Conservation (phyloP, 2,113 vertebrate genomes). For the Nesoenas mayeri region DNA sequence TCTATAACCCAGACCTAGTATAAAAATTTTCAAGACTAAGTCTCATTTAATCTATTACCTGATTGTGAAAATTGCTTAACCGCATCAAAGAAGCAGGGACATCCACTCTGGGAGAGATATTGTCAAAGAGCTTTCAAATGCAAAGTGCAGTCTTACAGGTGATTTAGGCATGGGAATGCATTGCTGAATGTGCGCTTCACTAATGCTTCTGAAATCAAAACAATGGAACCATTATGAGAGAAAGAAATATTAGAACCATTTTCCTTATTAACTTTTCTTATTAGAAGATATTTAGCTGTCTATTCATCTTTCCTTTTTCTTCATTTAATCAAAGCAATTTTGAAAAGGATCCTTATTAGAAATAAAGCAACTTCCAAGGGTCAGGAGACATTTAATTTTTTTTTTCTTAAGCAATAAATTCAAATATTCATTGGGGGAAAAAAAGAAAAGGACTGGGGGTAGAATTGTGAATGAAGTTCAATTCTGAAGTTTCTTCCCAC, state of each 20-base stretch:
- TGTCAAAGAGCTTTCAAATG: conserved; percentile 79
- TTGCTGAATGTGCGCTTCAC: conserved; percentile 72
- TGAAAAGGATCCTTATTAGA: background rate
- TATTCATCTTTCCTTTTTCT: conserved; percentile 58
- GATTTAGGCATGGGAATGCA: conserved; percentile 69
- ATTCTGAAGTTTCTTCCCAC: background rate
- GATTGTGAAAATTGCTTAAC: conserved; percentile 74
- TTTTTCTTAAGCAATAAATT: conserved; percentile 15
- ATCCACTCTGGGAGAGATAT: conserved; percentile 54
- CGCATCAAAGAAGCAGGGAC: conserved; percentile 69
- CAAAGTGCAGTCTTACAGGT: conserved; percentile 79
- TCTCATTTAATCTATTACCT: conserved; percentile 73
- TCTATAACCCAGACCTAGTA: background rate
- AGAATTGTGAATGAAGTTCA: background rate
- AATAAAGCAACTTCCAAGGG: conserved; percentile 20
- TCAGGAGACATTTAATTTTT: conserved; percentile 18
- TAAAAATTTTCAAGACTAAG: conserved; percentile 50
- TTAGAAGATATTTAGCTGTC: conserved; percentile 72
- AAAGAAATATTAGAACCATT: conserved; percentile 79
- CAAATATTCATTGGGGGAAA: background rate
- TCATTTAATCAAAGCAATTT: conserved; percentile 46
- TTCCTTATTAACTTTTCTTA: conserved; percentile 77
- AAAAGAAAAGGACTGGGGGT: background rate
- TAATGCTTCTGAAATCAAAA: conserved; percentile 79
- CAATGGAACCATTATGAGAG: conserved; percentile 81